Evolutionary conservation across 2,888 invertebrate genomes (phyloP).

Genomic region (Apodemia duryi): DNA sequence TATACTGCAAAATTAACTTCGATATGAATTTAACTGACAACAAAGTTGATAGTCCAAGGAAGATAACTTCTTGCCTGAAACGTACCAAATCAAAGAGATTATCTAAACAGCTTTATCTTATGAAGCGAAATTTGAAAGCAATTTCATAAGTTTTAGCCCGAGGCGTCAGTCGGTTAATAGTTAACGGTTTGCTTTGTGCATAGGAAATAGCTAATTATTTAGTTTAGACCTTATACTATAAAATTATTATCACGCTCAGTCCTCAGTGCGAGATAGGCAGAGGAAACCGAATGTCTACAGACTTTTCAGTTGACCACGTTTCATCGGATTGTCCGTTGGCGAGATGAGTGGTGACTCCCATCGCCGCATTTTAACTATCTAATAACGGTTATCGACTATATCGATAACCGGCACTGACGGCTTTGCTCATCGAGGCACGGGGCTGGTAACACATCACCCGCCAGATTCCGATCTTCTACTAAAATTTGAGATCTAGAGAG

Average conservation of each 20-base stretch:
- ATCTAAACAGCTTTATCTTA: conserved; percentile 1
- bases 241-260: not conserved
- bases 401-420: no score
- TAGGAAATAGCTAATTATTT: not conserved
- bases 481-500: no score
- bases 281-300: no score
- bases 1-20: conserved; percentile 3
- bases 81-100: conserved; percentile 8
- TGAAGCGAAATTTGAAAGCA: conserved; percentile 5
- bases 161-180: not conserved
- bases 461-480: no score
- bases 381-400: no score
- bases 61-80: not conserved
- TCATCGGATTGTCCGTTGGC: no score
- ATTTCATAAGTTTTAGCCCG: not conserved
- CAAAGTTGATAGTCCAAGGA: not conserved
- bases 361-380: no score
- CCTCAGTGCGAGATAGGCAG: no score
- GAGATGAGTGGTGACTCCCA: no score
- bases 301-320: no score
- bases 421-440: no score
- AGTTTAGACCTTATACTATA: not conserved
- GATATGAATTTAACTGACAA: not conserved
- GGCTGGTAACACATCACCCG: no score
- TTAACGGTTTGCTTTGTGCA: conserved; percentile 3